Evolutionary conservation across 2,888 invertebrate species (phyloP), one percentile per base, ranked within the genome.

Genomic region (Endotricha flammealis): DNA sequence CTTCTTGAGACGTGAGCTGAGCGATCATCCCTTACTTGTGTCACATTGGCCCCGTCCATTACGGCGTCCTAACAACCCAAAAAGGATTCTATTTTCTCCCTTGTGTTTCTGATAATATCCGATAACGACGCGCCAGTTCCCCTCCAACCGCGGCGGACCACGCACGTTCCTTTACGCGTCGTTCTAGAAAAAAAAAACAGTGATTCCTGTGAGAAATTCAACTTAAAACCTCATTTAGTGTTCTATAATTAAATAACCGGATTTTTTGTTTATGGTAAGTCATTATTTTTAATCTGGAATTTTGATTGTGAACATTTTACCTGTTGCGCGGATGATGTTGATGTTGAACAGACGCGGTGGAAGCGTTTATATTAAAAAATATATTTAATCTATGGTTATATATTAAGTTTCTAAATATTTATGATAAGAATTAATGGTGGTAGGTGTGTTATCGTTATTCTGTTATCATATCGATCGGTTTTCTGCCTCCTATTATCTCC

Each of bases 111-210:
- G 34, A 31, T 36, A 30, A 39, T 41, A 39, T 30, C 35, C 42
- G 32, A 39, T 30, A 14, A 31, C 13, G 9, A 7, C 25, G 23
- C 31, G 40, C 49, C 62, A 64, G 62, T 64, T 37, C 48, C 38
- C 35, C 27, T 32, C 39, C 31, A 43, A 36, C 20, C 39, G 36
- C 22, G 33, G 48, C 25, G 12, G 20, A 17, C 41, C 29, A 24
- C 34, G 48, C 49, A 44, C 54, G 59, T 40, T 35, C 43, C 46
- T 38, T 29, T 24, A 33, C 12, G 28, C 28, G 10, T 22, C 13
- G 14, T 22, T 9, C 12, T 6, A 12, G 12, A 33, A 7, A 22
- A 34, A 28, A 37, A 38, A 34, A 25, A 32, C 35, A 44, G 44
- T 44, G 43, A 39, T 32, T 32, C 32, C 42, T 52, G 42, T 44